Evolutionary conservation across 2,113 vertebrate genomes (phyloP).

Genomic region (Arvicanthis niloticus): DNA sequence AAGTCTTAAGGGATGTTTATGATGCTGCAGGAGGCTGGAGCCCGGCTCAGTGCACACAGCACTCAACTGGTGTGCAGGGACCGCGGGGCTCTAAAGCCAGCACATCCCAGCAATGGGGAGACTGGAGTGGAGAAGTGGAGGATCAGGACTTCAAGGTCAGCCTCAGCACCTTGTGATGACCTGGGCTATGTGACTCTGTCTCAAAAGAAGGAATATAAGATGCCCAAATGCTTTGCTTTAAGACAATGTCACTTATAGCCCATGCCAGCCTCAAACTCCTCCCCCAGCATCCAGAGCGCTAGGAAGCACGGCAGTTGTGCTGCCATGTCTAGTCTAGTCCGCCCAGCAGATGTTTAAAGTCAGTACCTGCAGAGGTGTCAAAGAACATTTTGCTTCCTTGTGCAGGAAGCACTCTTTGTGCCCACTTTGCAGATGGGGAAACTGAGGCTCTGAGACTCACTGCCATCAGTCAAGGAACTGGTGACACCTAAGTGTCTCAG

Average conservation of each 20-base stretch:
- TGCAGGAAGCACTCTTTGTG: fast-evolving
- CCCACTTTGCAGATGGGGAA: background rate
- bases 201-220: background rate
- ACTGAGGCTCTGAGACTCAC: background rate
- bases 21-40: background rate
- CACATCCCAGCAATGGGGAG: background rate
- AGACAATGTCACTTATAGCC: background rate
- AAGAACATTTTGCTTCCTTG: background rate
- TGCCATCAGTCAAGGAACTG: background rate
- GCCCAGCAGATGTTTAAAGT: background rate
- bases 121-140: background rate
- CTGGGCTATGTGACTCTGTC: background rate
- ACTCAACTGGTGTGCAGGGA: background rate
- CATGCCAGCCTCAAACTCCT: background rate
- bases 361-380: background rate
- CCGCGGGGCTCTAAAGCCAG: background rate
- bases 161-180: background rate
- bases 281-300: background rate
- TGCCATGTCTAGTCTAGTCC: background rate
- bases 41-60: background rate
- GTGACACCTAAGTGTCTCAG: background rate
- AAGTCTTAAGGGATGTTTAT: background rate
- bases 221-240: background rate
- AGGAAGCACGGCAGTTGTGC: too few relatives aligned
- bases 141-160: background rate